phyloP scores from a whole-genome alignment of 2,113 vertebrate genomes.

The Bubo blakistoni region DNA sequence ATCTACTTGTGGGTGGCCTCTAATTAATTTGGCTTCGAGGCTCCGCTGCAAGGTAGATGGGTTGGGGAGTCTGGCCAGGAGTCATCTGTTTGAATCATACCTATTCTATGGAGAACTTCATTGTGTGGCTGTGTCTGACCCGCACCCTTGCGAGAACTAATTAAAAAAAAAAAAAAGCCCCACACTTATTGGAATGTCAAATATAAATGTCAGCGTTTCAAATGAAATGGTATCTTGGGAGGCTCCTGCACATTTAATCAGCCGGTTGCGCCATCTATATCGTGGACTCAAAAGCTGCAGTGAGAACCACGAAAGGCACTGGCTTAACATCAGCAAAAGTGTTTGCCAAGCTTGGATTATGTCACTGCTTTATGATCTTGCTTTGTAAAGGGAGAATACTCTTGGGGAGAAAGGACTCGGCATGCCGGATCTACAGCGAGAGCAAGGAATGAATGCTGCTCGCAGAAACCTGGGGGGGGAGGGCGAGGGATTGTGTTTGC shows the following conservation, averaged over 20 bases:
- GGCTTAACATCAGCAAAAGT: conserved; percentile 52
- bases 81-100: neutral
- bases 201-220: conserved; percentile 28
- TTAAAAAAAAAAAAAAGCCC: neutral
- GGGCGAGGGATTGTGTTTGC: neutral
- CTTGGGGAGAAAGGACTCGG: conserved; percentile 36
- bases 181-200: conserved; percentile 30
- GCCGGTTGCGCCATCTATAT: conserved; percentile 21
- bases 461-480: neutral
- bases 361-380: conserved; percentile 64
- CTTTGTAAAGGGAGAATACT: conserved; percentile 64
- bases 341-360: conserved; percentile 65
- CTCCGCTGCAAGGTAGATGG: neutral
- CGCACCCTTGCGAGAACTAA: conserved; percentile 10
- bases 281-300: neutral
- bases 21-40: conserved; percentile 7
- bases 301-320: conserved; percentile 40
- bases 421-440: neutral
- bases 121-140: neutral
- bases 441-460: conserved; percentile 8
- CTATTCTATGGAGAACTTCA: neutral
- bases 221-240: conserved; percentile 36
- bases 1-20: conserved; percentile 49
- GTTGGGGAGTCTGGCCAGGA: conserved; percentile 18
- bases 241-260: conserved; percentile 30